Evolutionary conservation across 2,113 vertebrate species (phyloP).

Genomic region (Lonchura striata): DNA sequence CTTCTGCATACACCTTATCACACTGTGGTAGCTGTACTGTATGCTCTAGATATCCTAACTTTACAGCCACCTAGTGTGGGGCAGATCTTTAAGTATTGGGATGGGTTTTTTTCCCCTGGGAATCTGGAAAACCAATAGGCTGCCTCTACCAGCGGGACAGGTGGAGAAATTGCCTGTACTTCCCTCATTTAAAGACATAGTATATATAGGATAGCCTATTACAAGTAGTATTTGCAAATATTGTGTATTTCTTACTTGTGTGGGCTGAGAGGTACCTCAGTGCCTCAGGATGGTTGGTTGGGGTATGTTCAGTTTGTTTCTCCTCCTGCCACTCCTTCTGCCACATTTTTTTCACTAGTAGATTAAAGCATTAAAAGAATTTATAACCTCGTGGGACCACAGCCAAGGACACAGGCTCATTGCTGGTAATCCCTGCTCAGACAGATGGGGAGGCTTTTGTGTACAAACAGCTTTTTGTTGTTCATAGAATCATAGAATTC

Average conservation of each 20-base stretch:
- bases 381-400: not conserved
- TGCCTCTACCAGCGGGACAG: not conserved
- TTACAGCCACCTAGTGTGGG: accelerated
- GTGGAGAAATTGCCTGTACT: not conserved
- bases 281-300: not conserved
- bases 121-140: not conserved
- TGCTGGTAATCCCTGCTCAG: constrained; percentile 46
- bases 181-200: not conserved
- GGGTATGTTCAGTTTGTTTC: not conserved
- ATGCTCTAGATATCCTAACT: not conserved
- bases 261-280: not conserved
- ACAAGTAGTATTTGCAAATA: not conserved
- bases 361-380: constrained; percentile 40
- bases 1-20: not conserved
- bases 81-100: not conserved
- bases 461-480: constrained; percentile 21
- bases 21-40: not conserved
- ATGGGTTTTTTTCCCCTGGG: accelerated
- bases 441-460: constrained; percentile 18
- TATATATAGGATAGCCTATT: not conserved
- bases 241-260: not conserved
- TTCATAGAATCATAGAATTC: not conserved
- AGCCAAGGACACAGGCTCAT: constrained; percentile 2
- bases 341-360: not conserved
- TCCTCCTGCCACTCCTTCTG: not conserved